Evolutionary conservation across 2,797 vertebrate species (phyloP).

Genomic region (Odontamblyopus lacepedii): DNA sequence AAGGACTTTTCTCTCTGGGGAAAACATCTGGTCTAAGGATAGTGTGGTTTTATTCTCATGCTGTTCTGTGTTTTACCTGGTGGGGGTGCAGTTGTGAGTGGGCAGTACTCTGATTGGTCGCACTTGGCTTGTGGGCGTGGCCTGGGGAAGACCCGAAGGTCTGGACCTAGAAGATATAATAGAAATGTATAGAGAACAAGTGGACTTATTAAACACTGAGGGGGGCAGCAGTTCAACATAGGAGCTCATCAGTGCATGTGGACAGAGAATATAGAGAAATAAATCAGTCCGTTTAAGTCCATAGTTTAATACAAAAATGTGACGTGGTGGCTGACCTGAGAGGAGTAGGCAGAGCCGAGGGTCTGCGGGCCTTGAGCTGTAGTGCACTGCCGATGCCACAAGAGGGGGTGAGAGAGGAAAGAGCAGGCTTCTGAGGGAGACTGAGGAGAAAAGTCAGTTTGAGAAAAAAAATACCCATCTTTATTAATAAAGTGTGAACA

Average conservation of each 20-base stretch:
- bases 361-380: constrained; percentile 65
- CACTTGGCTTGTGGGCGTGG: constrained; percentile 70
- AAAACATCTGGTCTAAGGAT: background rate
- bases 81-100: constrained; percentile 2
- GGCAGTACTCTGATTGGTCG: constrained; percentile 21
- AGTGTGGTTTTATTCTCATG: background rate
- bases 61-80: constrained; percentile 67
- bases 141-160: constrained; percentile 67
- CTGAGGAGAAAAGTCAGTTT: constrained; percentile 35
- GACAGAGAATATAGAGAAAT: background rate
- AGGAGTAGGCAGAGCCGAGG: constrained; percentile 83
- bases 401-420: constrained; percentile 53
- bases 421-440: constrained; percentile 49
- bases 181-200: background rate
- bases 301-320: background rate
- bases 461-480: too few species aligned
- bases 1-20: background rate
- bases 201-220: too few species aligned
- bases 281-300: background rate
- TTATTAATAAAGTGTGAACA: too few species aligned
- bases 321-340: constrained; percentile 23
- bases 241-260: too few species aligned
- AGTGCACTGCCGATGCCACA: constrained; percentile 24
- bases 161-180: constrained; percentile 34
- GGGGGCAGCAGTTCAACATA: too few species aligned